Evolutionary conservation across 1,140 invertebrate genomes (phyloP).

Genomic region (Scylla paramamosain): DNA sequence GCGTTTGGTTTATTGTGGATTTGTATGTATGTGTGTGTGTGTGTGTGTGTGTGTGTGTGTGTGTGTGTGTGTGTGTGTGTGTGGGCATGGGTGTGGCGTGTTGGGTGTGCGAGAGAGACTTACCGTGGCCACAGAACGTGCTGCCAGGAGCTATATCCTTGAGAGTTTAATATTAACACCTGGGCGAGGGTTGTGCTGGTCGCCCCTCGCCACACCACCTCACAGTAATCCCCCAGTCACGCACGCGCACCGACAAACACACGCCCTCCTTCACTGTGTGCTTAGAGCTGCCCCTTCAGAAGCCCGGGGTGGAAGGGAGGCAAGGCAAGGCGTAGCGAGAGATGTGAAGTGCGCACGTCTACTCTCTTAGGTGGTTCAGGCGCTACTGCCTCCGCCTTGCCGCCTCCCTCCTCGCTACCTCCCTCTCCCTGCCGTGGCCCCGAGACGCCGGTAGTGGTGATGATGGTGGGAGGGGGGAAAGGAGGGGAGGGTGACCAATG

Average conservation of each 20-base stretch:
- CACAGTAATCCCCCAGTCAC: neutral
- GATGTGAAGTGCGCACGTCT: neutral
- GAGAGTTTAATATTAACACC: conserved; percentile 1
- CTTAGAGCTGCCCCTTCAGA: neutral
- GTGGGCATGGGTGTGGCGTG: neutral
- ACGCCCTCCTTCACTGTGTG: conserved; percentile 14
- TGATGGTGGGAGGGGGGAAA: neutral
- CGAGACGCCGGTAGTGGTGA: neutral
- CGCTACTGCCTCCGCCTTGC: neutral
- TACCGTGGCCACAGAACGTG: neutral
- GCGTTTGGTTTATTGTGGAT: too few relatives aligned
- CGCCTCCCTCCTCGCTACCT: neutral
- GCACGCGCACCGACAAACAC: neutral
- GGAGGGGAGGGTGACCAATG: neutral
- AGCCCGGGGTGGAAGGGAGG: neutral
- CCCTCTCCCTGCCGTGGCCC: neutral
- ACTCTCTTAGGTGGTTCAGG: neutral
- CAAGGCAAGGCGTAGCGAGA: neutral
- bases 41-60: too few relatives aligned
- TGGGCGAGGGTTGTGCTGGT: neutral
- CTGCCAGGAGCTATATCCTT: neutral
- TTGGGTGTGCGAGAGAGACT: neutral
- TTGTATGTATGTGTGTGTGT: too few relatives aligned
- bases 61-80: too few relatives aligned
- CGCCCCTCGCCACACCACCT: neutral